Evolutionary conservation across 2,113 vertebrate species (phyloP), one percentile per base, ranked within the genome.

Genomic region (Lethenteron reissneri): DNA sequence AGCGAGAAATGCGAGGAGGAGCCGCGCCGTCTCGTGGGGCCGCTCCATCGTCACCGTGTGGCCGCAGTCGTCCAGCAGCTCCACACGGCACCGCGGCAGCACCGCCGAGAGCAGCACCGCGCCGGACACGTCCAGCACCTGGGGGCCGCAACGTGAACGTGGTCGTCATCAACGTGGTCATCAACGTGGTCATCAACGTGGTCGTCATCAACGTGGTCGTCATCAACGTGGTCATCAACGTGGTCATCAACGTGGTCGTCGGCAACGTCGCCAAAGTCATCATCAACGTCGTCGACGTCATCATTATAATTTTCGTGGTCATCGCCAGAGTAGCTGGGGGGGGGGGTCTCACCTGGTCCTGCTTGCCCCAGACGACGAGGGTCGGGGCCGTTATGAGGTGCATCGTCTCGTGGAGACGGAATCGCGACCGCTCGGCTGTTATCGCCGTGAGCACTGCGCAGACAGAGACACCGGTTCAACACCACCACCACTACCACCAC

Each of bases 301-400:
- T 41, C 41, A 41, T 41, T 7, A 5, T 41, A 41, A 41, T 41
- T 41, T 41, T 41, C 5, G 41, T 41, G 41, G 41, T 41, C 5
- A 41, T 41, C 41, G 41, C 5, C 41, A 41, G 41, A 41, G 41
- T 41, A 4, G 41, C 6, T 3, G 41, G 41, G 41, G 41, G 41
- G 41, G 25, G 25, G 25, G 25, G 25, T 11, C 64, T 17, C 81
- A 97, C 92, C 91, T 90, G 84, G 78, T 97, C 94, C 70, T 95
- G 85, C 62, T 84, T 89, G 17, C 94, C 94, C 94, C 94, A 97
- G 77, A 97, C 85, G 75, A 97, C 84, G 76, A 87, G 91, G 0
- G 88, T 82, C 0, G 90, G 86, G 0, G 73, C 80, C 69, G 81
- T 85, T 79, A 97, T 94, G 80, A 86, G 85, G 75, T 79, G 81